Evolutionary conservation across 2,888 invertebrate genomes (phyloP), one percentile per base, ranked within the genome.

Genomic region (Morpho helenor): DNA sequence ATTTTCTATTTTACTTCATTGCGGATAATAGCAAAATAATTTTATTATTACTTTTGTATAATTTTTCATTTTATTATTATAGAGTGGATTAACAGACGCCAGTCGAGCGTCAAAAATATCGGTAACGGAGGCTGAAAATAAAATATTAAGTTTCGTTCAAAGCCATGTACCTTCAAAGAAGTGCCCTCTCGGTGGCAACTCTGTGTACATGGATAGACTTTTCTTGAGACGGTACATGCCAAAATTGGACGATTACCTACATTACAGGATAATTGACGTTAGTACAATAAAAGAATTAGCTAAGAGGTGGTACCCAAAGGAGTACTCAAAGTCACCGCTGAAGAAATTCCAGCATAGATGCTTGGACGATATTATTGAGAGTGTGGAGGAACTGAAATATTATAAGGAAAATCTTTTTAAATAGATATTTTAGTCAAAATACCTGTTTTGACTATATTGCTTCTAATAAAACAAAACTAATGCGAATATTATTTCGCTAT

Each of bases 201-300:
- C 96, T 55, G 92, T 98, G 4, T 96, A 96, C 70, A 94, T 95
- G 92, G 99, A 99, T 79, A 91, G 96, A 64, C 67, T 94, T 54
- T 99, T 99, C 82, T 75, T 99, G 31, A 75, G 81, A 8, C 95
- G 95, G 82, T 94, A 95, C 75, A 97, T 98, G 96, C 98, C 97
- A 0, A 87, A 68, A 48, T 83, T 99, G 7, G 79, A 95, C 74
- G 76, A 92, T 1, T 96, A 97, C 77, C 85, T 99, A 66, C 98
- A 99, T 78, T 98, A 99, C 81, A 93, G 99, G 70, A 95, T 97
- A 49, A 94, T 99, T 64, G 99, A 99, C 90, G 98, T 98, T 2
- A 96, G 96, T 43, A 93, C 96, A 0, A 84, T 99, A 16, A 98
- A 98, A 79, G 98, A 98, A 82, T 78, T 99, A 55, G 93, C 92